Conservation (phyloP, 2,113 vertebrate genomes). For the Trochalopteron elliotii region DNA sequence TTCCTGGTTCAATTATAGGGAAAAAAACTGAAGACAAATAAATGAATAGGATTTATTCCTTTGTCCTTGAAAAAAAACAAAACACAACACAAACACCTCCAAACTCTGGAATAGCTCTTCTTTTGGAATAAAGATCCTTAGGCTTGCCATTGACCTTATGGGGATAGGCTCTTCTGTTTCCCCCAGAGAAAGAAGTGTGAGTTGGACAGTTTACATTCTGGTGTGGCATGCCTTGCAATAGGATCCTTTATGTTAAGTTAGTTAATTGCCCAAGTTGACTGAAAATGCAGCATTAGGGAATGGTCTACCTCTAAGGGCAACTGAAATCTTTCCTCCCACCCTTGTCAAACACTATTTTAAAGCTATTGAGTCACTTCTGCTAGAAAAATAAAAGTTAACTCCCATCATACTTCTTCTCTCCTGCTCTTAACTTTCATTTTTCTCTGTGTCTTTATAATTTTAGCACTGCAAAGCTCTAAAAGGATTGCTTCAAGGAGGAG, state of each 20-base stretch:
- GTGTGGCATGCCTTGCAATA: neutral
- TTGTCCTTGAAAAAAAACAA: neutral
- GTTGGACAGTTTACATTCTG: neutral
- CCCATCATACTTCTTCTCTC: neutral
- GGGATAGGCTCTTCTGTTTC: neutral
- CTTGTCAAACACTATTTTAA: neutral
- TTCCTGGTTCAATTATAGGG: neutral
- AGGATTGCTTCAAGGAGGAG: neutral
- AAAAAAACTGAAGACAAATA: neutral
- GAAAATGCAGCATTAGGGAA: neutral
- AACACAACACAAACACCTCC: neutral
- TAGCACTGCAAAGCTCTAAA: neutral
- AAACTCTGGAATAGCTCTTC: fast-evolving
- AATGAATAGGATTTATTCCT: neutral
- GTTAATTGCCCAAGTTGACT: neutral
- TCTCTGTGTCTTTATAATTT: neutral
- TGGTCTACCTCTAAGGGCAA: neutral
- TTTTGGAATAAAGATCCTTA: neutral
- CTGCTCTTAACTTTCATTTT: neutral
- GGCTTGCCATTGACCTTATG: neutral
- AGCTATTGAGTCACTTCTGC: neutral
- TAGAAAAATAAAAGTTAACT: neutral
- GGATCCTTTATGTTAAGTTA: neutral
- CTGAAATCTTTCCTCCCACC: neutral
- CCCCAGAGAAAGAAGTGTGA: neutral